Conservation (phyloP, 1,140 invertebrate species). For the Dreissena polymorpha region DNA sequence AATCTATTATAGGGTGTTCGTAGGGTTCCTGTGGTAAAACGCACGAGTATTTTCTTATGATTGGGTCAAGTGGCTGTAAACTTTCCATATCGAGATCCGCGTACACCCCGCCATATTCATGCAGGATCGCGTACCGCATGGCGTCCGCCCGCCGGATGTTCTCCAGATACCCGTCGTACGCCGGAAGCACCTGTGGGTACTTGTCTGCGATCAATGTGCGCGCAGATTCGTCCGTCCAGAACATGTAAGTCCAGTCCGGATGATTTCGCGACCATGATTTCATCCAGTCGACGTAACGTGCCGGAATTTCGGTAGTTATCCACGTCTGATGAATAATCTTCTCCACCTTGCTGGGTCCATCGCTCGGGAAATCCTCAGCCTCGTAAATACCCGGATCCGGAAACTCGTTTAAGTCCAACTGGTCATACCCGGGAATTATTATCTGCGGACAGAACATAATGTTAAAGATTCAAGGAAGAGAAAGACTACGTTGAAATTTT, state of each 20-base stretch:
- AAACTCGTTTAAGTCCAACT: constrained; percentile 20
- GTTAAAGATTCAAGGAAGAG: too few relatives aligned
- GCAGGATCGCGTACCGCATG: constrained; percentile 70
- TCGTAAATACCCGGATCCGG: constrained; percentile 44
- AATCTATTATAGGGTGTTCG: constrained; percentile 69
- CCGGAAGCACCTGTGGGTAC: constrained; percentile 62
- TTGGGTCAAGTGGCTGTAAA: constrained; percentile 61
- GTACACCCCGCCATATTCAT: constrained; percentile 73
- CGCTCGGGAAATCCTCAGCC: constrained; percentile 55
- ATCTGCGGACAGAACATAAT: constrained; percentile 19
- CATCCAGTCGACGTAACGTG: constrained; percentile 61
- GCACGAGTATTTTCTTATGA: constrained; percentile 66
- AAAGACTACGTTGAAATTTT: too few relatives aligned
- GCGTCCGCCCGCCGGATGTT: constrained; percentile 71
- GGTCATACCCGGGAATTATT: constrained; percentile 38
- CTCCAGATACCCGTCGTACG: constrained; percentile 68
- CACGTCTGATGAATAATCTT: constrained; percentile 75
- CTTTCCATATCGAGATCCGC: constrained; percentile 74
- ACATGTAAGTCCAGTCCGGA: constrained; percentile 74
- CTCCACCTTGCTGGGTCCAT: constrained; percentile 60
- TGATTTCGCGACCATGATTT: constrained; percentile 67
- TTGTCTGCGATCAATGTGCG: constrained; percentile 61
- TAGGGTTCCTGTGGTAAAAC: constrained; percentile 72
- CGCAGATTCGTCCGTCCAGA: constrained; percentile 72
- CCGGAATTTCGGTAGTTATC: constrained; percentile 64